A percentile compares a stretch with the other conserved stretches of the same genome.
Conservation (phyloP, 2,797 vertebrate species). For the Acridotheres tristis region DNA sequence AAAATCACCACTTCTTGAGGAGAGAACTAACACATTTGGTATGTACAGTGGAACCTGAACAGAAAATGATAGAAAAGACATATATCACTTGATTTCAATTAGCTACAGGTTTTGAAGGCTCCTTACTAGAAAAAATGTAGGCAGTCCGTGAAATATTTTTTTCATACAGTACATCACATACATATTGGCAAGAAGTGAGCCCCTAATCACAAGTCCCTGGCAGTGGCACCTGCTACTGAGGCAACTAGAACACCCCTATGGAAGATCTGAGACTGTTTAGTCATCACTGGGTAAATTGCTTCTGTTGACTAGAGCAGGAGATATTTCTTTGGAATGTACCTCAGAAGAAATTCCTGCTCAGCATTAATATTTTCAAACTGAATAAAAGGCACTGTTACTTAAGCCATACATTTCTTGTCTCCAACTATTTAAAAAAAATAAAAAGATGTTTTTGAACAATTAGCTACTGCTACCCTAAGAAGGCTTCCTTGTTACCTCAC, state of each 20-base stretch:
- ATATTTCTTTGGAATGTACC: conserved; percentile 47
- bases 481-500: background rate
- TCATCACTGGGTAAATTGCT: conserved; percentile 37
- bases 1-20: background rate
- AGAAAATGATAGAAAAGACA: background rate
- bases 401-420: conserved; percentile 9
- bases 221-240: conserved; percentile 9
- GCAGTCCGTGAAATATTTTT: conserved; percentile 25
- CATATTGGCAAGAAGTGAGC: background rate
- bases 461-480: conserved; percentile 8
- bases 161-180: conserved; percentile 15
- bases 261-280: conserved; percentile 32
- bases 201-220: background rate
- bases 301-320: conserved; percentile 30
- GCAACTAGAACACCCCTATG: background rate
- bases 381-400: conserved; percentile 48
- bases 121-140: background rate
- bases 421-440: background rate
- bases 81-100: background rate
- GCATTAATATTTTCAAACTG: conserved; percentile 6
- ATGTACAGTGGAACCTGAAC: background rate
- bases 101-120: conserved; percentile 26
- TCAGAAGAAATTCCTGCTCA: conserved; percentile 36
- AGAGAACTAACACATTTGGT: background rate
- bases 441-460: background rate